phyloP scores from a whole-genome alignment of 2,797 vertebrate genomes.

The Todus mexicanus region DNA sequence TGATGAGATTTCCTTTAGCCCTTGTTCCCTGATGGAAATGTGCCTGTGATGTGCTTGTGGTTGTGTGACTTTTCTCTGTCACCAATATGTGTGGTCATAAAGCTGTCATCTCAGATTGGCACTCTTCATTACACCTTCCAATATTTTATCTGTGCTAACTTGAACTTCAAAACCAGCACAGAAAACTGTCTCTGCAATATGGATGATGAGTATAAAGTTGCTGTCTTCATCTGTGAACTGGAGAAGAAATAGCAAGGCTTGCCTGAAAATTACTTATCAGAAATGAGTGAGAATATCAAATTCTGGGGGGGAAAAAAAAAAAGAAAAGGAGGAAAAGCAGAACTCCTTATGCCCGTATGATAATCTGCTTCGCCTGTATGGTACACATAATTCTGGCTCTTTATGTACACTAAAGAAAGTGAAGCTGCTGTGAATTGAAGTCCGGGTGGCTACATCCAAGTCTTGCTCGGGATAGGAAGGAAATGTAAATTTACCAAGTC shows the following conservation, averaged over 20 bases:
- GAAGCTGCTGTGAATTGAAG: neutral
- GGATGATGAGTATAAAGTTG: neutral
- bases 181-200: neutral
- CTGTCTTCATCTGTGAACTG: neutral
- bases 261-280: neutral
- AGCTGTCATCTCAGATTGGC: neutral
- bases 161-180: neutral
- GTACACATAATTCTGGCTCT: neutral
- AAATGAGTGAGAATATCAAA: neutral
- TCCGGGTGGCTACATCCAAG: neutral
- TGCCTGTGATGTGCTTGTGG: neutral
- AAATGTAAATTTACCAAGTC: neutral
- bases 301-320: neutral
- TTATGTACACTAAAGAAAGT: neutral
- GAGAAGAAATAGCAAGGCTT: neutral
- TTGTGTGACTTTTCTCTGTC: neutral
- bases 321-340: neutral
- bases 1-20: neutral
- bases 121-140: neutral
- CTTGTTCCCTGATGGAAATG: rapidly evolving
- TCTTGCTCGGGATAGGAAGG: neutral
- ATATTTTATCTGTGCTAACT: neutral
- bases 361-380: neutral
- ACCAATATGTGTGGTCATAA: rapidly evolving
- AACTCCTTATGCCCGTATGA: rapidly evolving